Evolutionary conservation across 2,888 invertebrate genomes (phyloP), one percentile per base, ranked within the genome.

Genomic region (Scaptomyza tumidula): DNA sequence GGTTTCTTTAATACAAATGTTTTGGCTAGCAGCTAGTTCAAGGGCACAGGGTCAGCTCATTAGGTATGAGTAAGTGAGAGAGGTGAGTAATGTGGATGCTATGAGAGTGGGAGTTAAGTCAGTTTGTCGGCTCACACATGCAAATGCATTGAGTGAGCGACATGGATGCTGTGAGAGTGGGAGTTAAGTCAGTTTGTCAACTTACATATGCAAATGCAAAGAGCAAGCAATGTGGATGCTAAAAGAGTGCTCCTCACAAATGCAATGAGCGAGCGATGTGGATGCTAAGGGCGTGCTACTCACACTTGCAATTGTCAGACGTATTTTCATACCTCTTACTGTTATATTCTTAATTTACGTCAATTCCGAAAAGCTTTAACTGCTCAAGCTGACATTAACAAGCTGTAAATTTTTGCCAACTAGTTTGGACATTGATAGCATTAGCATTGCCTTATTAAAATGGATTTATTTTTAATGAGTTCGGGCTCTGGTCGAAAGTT

Each of bases 401-500:
- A 86, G 86, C 69, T 72, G 71, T 59, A 39, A 7, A 31, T 6
- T 11, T 62, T 53, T 46, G 24, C 37, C 58, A 68, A 58, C 55
- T 60, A 45, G 44, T 41, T 53, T 44, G 48, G 65, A 70, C 71
- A 61, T 56, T 71, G 73, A 53, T 70, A 49, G 58, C 50, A 44
- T 57, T 57, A 63, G 55, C 57, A 54, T 45, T 45, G 72, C 61
- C 68, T 58, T 65, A 80, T 76, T 70, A 77, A 78, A 78, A 84
- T 78, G 85, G 86, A 84, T 84, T 84, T 86, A 78, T 75, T 86
- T 84, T 84, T 86, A 84, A 84, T 86, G 86, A 84, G 75, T 69
- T 56, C 58, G 68, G 24, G 45, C 31, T 67, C 67, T 79, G 60
- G 58, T 24, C 63, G 52, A 70, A 78, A 79, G 65, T 76, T 83